Evolutionary conservation across 2,888 invertebrate species (phyloP), one percentile per base, ranked within the genome.

Genomic region (Ennomos fuscantarius): DNA sequence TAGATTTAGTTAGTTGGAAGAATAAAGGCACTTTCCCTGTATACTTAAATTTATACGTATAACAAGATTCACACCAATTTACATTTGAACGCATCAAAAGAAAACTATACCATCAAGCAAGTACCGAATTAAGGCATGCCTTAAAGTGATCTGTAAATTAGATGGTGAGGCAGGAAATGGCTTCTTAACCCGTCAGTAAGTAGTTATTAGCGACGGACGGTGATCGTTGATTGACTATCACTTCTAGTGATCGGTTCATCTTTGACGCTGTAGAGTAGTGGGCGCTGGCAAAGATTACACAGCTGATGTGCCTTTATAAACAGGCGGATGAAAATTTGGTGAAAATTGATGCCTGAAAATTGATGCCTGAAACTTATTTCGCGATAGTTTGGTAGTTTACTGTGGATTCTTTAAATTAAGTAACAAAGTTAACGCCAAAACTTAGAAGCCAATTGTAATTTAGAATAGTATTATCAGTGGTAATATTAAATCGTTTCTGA

Each of bases 121-220:
- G 56, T 46, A 54, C 63, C 65, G 57, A 65, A 67, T 67, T 65
- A 73, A 73, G 76, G 73, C 73, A 78, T 73, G 69, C 71, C 76
- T 79, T 72, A 78, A 81, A 82, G 85, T 83, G 85, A 86, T 83
- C 86, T 83, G 87, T 88, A 87, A 92, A 91, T 92, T 90, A 92
- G 91, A 89, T 79, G 84, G 84, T 84, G 73, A 79, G 82, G 81
- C 90, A 87, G 91, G 91, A 91, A 89, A 87, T 84, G 87, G 82
- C 87, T 90, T 89, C 89, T 91, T 91, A 91, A 71, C 76, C 88
- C 87, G 91, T 92, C 91, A 89, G 84, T 84, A 76, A 70, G 72
- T 77, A 68, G 83, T 87, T 89, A 89, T 90, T 89, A 88, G 88
- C 84, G 79, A 86, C 80, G 76, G 47, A 37, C 77, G 66, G 76